Base-by-base conservation (phyloP, 2,797 vertebrate species). In the Chelmon rostratus region DNA sequence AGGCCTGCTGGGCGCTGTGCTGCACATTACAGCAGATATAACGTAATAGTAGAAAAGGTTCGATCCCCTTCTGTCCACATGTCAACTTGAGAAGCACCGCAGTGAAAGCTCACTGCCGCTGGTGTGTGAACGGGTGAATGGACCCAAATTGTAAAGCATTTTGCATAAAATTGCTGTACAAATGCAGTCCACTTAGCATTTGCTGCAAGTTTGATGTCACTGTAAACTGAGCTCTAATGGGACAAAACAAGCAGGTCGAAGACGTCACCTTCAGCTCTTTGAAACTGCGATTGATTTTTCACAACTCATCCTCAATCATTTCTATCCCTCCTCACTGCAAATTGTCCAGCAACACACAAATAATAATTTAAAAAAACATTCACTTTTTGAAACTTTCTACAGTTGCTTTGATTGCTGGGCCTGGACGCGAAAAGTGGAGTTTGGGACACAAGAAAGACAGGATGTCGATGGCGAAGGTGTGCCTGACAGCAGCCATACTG, bases 401-500 rank as follows among this genome's bases (percentile, higher is more conserved):
- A 53, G 52, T 2, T 52, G 18, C 11, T 62, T 3, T 28, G n/a
- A 57, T 44, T 59, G 5, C 12, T 37, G 28, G 21, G n/a, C 19
- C 1, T 1, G 31, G 6, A 50, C 4, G 35, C 5, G 2, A 50
- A 52, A 68, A 46, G 10, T 59, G 53, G 31, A 16, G 3, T 18
- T 18, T 15, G 6, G 44, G 13, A 12, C 42, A 44, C 21, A 50
- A 52, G 31, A 31, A 47, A 58, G 0, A 0, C 46, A 23, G 3
- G 28, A 67, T 69, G 37, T 44, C 71, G 78, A 46, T 75, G 40
- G 47, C 73, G 50, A 13, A 67, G 70, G 1, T 44, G 42, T 23
- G 15, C 13, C 49, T 58, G 58, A 64, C 66, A 72, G 76, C 74
- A 81, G 2, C 56, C 82, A 65, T 35, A 70, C 57, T 59, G 53